These are phyloP conservation scores for Pipistrellus nathusii DNA, from an alignment of 2,797 vertebrate species.

Conservation along the genomic window DNA sequence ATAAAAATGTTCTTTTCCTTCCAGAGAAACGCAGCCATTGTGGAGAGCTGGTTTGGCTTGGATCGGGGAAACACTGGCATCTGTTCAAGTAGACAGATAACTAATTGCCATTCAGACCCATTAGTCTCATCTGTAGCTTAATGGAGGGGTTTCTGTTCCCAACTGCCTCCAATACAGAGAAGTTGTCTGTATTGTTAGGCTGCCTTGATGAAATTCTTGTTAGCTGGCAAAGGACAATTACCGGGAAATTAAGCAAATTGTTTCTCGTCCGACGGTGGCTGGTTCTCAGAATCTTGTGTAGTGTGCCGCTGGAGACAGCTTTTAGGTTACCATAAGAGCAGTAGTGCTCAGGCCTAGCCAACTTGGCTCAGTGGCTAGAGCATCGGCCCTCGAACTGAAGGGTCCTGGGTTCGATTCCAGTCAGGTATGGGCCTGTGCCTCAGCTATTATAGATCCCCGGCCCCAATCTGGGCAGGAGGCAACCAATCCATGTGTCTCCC, in stretches of 20 bases:
- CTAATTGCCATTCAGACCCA: slow-evolving; percentile 60
- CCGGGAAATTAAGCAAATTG: slow-evolving; percentile 70
- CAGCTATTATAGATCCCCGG: too few relatives aligned
- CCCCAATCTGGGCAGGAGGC: too few relatives aligned
- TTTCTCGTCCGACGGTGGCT: slow-evolving; percentile 37
- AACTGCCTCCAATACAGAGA: slow-evolving; percentile 54
- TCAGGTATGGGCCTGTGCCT: too few relatives aligned
- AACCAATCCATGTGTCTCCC: too few relatives aligned
- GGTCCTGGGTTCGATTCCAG: too few relatives aligned
- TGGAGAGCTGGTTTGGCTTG: neutral
- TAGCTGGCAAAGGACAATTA: slow-evolving; percentile 73
- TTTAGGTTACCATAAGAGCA: slow-evolving; percentile 9
- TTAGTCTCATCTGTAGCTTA: slow-evolving; percentile 69
- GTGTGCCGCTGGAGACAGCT: neutral
- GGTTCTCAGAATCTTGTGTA: slow-evolving; percentile 9
- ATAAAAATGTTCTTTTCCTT: slow-evolving; percentile 15
- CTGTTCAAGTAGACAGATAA: slow-evolving; percentile 65
- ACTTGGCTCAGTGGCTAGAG: too few relatives aligned
- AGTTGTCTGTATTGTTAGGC: slow-evolving; percentile 39
- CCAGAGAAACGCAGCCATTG: slow-evolving; percentile 46
- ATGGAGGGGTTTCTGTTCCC: slow-evolving; percentile 60
- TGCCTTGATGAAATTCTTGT: slow-evolving; percentile 27
- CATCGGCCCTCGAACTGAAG: too few relatives aligned
- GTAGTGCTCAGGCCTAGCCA: neutral
- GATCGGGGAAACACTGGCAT: slow-evolving; percentile 49